These are phyloP conservation scores for Callimorpha dominula DNA, from an alignment of 2,888 invertebrate species.

Conservation along the genomic window DNA sequence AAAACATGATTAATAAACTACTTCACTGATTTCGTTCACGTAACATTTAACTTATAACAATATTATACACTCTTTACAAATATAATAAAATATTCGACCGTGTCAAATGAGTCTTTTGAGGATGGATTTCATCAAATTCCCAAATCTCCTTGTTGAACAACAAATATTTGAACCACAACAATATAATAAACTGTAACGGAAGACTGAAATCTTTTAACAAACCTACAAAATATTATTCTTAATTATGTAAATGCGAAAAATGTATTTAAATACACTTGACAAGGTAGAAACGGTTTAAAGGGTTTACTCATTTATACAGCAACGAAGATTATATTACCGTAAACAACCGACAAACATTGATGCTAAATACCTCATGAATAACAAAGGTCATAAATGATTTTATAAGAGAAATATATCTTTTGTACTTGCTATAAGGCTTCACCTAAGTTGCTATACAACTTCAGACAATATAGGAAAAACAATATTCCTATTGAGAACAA, in stretches of 20 bases:
- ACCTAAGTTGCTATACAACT: slow-evolving; percentile 18
- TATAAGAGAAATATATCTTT: slow-evolving; percentile 21
- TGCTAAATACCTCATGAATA: background rate
- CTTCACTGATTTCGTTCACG: slow-evolving; percentile 45
- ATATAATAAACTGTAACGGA: slow-evolving; percentile 52
- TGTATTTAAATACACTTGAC: slow-evolving; percentile 34
- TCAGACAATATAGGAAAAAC: background rate
- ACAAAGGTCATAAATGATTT: slow-evolving; percentile 4
- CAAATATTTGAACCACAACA: slow-evolving; percentile 32
- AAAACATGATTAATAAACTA: slow-evolving; percentile 23
- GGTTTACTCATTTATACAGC: background rate
- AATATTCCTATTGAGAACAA: background rate
- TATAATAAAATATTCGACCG: slow-evolving; percentile 22
- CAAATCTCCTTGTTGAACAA: slow-evolving; percentile 26
- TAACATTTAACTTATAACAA: slow-evolving; percentile 53
- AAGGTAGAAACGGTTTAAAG: slow-evolving; percentile 6
- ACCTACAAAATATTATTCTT: slow-evolving; percentile 53
- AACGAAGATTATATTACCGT: background rate
- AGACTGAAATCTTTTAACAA: slow-evolving; percentile 57
- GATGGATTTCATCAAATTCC: slow-evolving; percentile 16
- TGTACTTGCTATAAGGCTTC: slow-evolving; percentile 29
- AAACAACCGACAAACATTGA: background rate
- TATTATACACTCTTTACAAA: slow-evolving; percentile 50
- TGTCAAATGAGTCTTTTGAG: background rate
- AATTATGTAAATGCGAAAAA: slow-evolving; percentile 54